These are phyloP conservation scores for Silurus asotus DNA, from an alignment of 2,113 vertebrate species.

Conservation along the genomic window DNA sequence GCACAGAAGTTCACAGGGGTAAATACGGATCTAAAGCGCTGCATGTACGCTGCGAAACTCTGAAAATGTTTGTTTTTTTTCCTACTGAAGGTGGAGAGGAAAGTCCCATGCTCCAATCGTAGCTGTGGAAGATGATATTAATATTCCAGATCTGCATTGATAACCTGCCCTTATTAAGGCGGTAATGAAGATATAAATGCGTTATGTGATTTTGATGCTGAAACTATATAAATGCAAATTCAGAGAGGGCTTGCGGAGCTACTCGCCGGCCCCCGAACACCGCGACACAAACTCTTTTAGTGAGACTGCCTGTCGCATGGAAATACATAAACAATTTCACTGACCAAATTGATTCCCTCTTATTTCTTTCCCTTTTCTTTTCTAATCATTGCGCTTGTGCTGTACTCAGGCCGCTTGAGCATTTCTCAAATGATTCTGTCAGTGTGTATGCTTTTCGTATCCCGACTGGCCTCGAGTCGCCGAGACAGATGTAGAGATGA, in stretches of 20 bases:
- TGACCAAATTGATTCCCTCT: conserved; percentile 58
- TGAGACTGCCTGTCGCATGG: conserved; percentile 46
- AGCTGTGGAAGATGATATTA: conserved; percentile 45
- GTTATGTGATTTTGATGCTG: conserved; percentile 66
- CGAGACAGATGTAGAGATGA: conserved; percentile 31
- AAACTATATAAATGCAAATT: conserved; percentile 72
- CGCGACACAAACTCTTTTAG: conserved; percentile 48
- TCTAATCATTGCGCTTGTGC: conserved; percentile 45
- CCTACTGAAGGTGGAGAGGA: neutral
- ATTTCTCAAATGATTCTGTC: conserved; percentile 39
- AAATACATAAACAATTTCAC: conserved; percentile 63
- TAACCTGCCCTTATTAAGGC: conserved; percentile 69
- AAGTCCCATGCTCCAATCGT: neutral
- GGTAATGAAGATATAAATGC: conserved; percentile 70
- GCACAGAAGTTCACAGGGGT: neutral
- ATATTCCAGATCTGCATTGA: conserved; percentile 60
- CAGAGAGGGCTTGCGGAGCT: conserved; percentile 56
- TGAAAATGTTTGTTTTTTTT: neutral
- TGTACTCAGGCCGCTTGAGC: conserved; percentile 28
- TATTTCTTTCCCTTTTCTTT: conserved; percentile 41
- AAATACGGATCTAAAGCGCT: neutral
- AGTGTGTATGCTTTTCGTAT: neutral
- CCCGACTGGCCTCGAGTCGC: conserved; percentile 16
- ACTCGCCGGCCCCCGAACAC: conserved; percentile 48
- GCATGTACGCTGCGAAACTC: neutral